These are phyloP conservation scores for Acleris cristana DNA, from an alignment of 2,888 invertebrate genomes.

Conservation along the genomic window DNA sequence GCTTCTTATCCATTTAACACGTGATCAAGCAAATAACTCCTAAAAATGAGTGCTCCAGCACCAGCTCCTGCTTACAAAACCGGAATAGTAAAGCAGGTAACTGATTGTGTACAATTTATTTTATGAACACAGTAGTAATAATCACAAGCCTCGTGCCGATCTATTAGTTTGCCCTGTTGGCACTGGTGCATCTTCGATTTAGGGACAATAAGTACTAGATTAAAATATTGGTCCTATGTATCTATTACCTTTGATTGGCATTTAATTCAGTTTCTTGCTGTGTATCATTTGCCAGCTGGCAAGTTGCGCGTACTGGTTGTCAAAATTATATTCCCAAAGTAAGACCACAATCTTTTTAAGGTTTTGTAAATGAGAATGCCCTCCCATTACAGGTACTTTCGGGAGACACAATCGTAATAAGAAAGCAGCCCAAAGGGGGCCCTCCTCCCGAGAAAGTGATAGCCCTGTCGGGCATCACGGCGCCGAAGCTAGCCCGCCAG, in stretches of 20 bases:
- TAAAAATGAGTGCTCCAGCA: constrained; percentile 75
- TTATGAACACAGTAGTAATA: constrained; percentile 45
- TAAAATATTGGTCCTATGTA: neutral
- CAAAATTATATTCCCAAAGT: constrained; percentile 13
- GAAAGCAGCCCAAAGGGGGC: constrained; percentile 92
- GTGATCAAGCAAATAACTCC: constrained; percentile 51
- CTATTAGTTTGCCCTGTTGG: constrained; percentile 74
- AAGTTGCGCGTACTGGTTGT: constrained; percentile 36
- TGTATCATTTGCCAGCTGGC: constrained; percentile 38
- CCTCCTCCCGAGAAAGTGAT: constrained; percentile 97
- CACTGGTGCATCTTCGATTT: constrained; percentile 52
- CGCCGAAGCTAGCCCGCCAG: constrained; percentile 90
- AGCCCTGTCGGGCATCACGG: constrained; percentile 94
- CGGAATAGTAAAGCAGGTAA: constrained; percentile 80
- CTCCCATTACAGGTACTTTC: constrained; percentile 90
- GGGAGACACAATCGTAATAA: constrained; percentile 97
- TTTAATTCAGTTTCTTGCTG: constrained; percentile 12
- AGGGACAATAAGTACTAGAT: constrained; percentile 9
- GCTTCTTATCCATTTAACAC: constrained; percentile 55
- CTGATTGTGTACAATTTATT: constrained; percentile 49
- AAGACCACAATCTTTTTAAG: neutral
- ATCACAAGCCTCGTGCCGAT: constrained; percentile 69
- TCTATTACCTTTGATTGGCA: constrained; percentile 1
- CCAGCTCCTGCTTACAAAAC: constrained; percentile 69
- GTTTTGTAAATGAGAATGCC: constrained; percentile 18